A percentile compares a stretch with the other conserved stretches of the same genome.
These are phyloP conservation scores for Poeciliopsis occidentalis DNA, from an alignment of 2,113 vertebrate species.

Conservation along the genomic window DNA sequence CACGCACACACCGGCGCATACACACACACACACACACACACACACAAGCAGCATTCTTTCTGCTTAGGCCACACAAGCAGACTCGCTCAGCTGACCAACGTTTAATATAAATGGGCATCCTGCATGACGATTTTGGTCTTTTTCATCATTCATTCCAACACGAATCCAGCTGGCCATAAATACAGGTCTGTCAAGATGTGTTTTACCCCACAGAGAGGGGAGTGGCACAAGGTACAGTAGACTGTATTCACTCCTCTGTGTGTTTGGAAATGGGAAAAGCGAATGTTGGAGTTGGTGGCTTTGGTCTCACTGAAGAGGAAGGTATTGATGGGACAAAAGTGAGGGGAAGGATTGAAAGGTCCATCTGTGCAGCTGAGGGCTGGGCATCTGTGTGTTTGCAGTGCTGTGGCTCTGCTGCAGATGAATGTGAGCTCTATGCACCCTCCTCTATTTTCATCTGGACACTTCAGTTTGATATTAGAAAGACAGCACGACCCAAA, in stretches of 20 bases:
- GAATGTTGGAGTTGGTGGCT: slow-evolving; percentile 71
- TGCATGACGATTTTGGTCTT: slow-evolving; percentile 64
- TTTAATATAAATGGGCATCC: slow-evolving; percentile 64
- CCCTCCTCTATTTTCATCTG: slow-evolving; percentile 42
- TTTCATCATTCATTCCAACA: slow-evolving; percentile 74
- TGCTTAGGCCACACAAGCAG: slow-evolving; percentile 58
- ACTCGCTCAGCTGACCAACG: slow-evolving; percentile 55
- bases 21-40: slow-evolving; percentile 15
- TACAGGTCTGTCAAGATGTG: slow-evolving; percentile 75
- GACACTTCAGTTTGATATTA: slow-evolving; percentile 32
- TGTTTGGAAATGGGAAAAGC: slow-evolving; percentile 59
- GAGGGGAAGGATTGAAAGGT: slow-evolving; percentile 71
- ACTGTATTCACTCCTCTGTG: slow-evolving; percentile 75
- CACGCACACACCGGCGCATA: slow-evolving; percentile 18
- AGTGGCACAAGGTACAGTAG: slow-evolving; percentile 72
- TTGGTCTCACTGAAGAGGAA: slow-evolving; percentile 73
- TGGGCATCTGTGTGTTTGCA: slow-evolving; percentile 62
- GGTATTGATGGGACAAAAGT: slow-evolving; percentile 79
- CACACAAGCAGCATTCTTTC: slow-evolving; percentile 44
- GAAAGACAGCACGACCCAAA: slow-evolving; percentile 35
- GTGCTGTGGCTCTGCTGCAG: slow-evolving; percentile 60
- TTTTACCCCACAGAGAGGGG: slow-evolving; percentile 71
- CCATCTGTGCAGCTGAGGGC: slow-evolving; percentile 70
- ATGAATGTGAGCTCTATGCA: slow-evolving; percentile 66
- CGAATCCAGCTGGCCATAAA: slow-evolving; percentile 70